Base-by-base conservation (phyloP, 2,797 vertebrate species). In the Etheostoma nigrum region DNA sequence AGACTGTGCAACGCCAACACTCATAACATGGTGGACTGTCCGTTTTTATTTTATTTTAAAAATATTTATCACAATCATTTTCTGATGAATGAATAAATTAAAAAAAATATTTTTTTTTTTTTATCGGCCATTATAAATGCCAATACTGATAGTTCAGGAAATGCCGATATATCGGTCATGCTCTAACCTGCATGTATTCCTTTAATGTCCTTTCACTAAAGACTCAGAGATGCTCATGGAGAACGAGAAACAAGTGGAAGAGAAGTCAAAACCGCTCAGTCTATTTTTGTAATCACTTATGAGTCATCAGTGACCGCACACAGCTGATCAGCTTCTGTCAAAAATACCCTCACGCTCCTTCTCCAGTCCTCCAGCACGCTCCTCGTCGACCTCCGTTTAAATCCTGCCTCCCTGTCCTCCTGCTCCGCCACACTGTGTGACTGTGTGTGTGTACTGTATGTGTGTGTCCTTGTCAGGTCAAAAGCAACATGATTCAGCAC, bases 391-490 rank as follows among this genome's bases (percentile, higher is more conserved):
- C 30, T 60, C 74, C 40, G 40, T 67, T 54, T 64, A 47, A 64
- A 69, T 54, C n/a, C 23, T 49, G 49, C 14, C 36, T 54, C 10
- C 6, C 19, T 13, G 45, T 70, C 48, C 12, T 57, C 36, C 42
- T 70, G 18, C 54, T 62, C 60, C 36, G 27, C 40, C 44, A 18
- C 69, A 25, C 33, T 68, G 19, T 72, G 48, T 71, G 40, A 58
- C 62, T 75, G 4, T 80, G 52, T 70, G 16, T 59, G 7, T 78
- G 60, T 71, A 45, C 83, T 87, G 63, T 76, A 48, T 72, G 42
- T 72, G 40, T 62, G 33, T 84, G 70, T 88, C 83, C 72, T 86
- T 80, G 74, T 60, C 70, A 91, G 92, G 88, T 89, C 76, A 89
- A 90, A 67, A 77, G 86, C 67, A 92, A 85, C 59, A 48, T 72